Percentiles rank a stretch among this genome's conserved stretches.
These are phyloP conservation scores for Stictonetta naevosa DNA, from an alignment of 2,113 vertebrate species.

Conservation along the genomic window DNA sequence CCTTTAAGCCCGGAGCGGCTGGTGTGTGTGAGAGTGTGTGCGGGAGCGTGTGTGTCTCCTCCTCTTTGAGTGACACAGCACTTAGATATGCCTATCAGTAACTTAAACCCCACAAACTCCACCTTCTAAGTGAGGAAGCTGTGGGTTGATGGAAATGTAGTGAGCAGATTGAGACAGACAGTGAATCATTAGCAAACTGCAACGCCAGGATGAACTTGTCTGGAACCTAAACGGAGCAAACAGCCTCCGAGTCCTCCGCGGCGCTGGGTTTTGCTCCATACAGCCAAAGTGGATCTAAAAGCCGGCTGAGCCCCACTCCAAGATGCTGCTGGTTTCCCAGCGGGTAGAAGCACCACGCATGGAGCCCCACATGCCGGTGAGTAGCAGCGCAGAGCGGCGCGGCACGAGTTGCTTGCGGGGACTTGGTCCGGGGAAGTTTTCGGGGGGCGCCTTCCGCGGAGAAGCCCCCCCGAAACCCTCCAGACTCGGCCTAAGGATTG, in stretches of 20 bases:
- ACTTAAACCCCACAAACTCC: conserved; percentile 85
- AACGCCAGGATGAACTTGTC: conserved; percentile 85
- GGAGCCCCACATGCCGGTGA: conserved; percentile 83
- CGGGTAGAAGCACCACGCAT: conserved; percentile 84
- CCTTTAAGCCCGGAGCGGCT: conserved; percentile 82
- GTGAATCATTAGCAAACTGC: conserved; percentile 82
- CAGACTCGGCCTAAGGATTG: background rate
- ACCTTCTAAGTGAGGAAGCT: conserved; percentile 87
- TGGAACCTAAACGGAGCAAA: conserved; percentile 79
- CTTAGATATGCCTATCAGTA: conserved; percentile 86
- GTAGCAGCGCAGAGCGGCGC: conserved; percentile 5
- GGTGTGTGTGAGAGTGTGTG: conserved; percentile 37
- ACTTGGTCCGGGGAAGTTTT: conserved; percentile 26
- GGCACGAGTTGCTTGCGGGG: conserved; percentile 16
- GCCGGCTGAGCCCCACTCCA: conserved; percentile 74
- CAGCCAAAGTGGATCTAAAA: conserved; percentile 83
- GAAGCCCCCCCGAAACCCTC: background rate
- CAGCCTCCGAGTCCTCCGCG: conserved; percentile 52
- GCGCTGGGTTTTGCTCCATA: conserved; percentile 65
- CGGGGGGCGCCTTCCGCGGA: background rate
- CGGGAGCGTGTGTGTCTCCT: conserved; percentile 79
- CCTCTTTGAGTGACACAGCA: conserved; percentile 84
- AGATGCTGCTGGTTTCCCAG: conserved; percentile 86
- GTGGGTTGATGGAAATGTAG: conserved; percentile 84
- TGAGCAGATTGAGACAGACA: conserved; percentile 82